Conservation (phyloP, 2,113 vertebrate species). For the cat (Felis catus) region F.catus_Fca126_mat1.0 CM031411.1:21145501-21146000, state of each 20-base stretch:
- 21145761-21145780: background rate
- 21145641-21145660: background rate
- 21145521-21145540: too few relatives aligned
- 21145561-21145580: too few relatives aligned
- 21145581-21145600: too few relatives aligned
- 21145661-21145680: background rate
- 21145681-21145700: background rate
- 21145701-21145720: background rate
- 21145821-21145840: background rate
- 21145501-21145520: too few relatives aligned
- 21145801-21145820: background rate
- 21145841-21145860: background rate
- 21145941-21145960: background rate
- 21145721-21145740: background rate
- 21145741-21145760: background rate
- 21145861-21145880: background rate
- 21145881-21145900: background rate
- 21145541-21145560: too few relatives aligned
- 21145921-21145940: background rate
- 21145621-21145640: too few relatives aligned
- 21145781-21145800: background rate
- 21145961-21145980: background rate
- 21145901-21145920: slow-evolving; percentile 20
- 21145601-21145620: too few relatives aligned
- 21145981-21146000: background rate